These are phyloP conservation scores for Oreochromis mossambicus DNA, from an alignment of 2,797 vertebrate genomes.

Conservation along the genomic window DNA sequence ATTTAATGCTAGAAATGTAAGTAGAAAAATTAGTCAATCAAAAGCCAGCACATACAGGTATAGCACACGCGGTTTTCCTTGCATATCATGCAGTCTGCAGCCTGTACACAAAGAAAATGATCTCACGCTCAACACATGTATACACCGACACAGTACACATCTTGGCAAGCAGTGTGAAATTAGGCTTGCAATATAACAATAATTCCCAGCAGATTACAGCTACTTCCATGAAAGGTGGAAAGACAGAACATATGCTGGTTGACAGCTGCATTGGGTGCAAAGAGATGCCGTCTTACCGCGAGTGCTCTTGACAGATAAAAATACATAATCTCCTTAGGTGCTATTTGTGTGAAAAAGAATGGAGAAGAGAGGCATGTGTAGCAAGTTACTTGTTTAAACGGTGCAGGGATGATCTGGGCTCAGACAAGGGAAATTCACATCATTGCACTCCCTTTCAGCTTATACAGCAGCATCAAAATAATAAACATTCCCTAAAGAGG, in stretches of 20 bases:
- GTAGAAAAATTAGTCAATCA: neutral
- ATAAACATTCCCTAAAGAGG: constrained; percentile 54
- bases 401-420: constrained; percentile 49
- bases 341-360: constrained; percentile 26
- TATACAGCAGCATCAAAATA: constrained; percentile 40
- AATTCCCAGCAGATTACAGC: constrained; percentile 56
- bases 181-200: constrained; percentile 55
- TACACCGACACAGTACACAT: neutral
- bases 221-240: constrained; percentile 49
- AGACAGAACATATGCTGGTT: constrained; percentile 57
- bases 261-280: constrained; percentile 62
- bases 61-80: neutral
- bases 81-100: neutral
- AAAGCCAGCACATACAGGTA: neutral
- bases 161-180: constrained; percentile 54
- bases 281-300: constrained; percentile 35
- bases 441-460: constrained; percentile 49
- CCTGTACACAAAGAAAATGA: neutral
- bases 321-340: constrained; percentile 56
- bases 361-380: constrained; percentile 4
- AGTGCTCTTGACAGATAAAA: constrained; percentile 61
- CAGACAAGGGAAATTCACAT: constrained; percentile 39
- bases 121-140: neutral
- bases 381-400: constrained; percentile 47
- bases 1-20: neutral